These are phyloP conservation scores for Calliphora vomitoria DNA, from an alignment of 2,888 invertebrate species.

Conservation along the genomic window DNA sequence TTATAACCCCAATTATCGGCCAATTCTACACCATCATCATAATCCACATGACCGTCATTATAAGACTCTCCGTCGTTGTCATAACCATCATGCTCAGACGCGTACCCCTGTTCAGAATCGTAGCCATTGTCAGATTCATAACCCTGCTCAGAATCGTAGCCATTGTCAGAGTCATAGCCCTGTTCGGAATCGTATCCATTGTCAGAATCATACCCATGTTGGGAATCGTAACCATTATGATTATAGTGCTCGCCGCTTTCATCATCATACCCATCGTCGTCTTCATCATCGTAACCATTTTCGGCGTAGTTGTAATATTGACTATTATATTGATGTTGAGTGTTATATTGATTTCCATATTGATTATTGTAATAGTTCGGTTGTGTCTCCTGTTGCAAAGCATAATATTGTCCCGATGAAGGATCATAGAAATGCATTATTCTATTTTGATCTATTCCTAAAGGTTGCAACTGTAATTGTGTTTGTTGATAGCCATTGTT, in stretches of 20 bases:
- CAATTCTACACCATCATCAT: slow-evolving; percentile 55
- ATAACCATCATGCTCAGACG: neutral
- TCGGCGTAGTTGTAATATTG: neutral
- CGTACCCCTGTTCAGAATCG: neutral
- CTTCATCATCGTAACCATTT: neutral
- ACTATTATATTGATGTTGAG: neutral
- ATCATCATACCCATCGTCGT: neutral
- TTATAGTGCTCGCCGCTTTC: slow-evolving; percentile 2
- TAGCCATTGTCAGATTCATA: neutral
- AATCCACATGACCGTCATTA: slow-evolving; percentile 39
- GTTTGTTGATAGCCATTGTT: slow-evolving; percentile 1
- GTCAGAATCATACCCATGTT: neutral
- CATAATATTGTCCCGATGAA: slow-evolving; percentile 67
- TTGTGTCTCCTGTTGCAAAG: slow-evolving; percentile 53
- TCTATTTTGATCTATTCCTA: slow-evolving; percentile 48
- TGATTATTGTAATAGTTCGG: slow-evolving; percentile 21
- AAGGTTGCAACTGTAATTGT: slow-evolving; percentile 55
- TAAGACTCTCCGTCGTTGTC: slow-evolving; percentile 53
- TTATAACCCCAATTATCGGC: slow-evolving; percentile 62
- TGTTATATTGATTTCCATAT: neutral
- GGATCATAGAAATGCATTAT: slow-evolving; percentile 74
- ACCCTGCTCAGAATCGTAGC: neutral
- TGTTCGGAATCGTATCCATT: neutral
- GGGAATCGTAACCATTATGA: slow-evolving; percentile 20
- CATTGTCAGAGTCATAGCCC: slow-evolving; percentile 1